Conservation (phyloP, 2,113 vertebrate genomes). For the Suricata suricatta region DNA sequence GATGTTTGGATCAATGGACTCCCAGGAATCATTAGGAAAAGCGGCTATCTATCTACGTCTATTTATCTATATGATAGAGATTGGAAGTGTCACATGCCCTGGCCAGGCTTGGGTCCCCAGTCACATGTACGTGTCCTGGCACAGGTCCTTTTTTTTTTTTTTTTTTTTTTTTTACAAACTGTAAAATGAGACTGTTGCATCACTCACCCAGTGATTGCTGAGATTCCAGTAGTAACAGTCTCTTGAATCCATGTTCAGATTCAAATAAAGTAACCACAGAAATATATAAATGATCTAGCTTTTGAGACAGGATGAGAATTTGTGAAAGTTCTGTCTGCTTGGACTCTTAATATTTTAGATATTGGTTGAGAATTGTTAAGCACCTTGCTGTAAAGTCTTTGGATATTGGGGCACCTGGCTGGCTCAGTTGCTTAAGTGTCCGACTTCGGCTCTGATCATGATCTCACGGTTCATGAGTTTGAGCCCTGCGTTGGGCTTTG, state of each 20-base stretch:
- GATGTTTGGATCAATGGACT: background rate
- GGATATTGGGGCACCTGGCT: too few species aligned
- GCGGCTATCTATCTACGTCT: too few species aligned
- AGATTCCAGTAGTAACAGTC: background rate
- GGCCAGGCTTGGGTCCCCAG: too few species aligned
- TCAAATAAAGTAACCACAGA: background rate
- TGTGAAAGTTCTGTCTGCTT: background rate
- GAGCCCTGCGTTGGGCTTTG: too few species aligned
- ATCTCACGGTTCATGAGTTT: too few species aligned
- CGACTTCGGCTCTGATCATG: too few species aligned
- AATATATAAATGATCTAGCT: background rate
- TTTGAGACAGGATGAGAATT: background rate
- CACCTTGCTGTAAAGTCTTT: background rate
- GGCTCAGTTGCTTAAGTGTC: too few species aligned
- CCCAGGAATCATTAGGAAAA: background rate
- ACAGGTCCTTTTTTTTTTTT: accelerated
- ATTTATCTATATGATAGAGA: background rate
- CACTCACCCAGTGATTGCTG: background rate
- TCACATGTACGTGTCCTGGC: background rate
- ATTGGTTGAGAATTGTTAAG: background rate
- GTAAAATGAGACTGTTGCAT: background rate
- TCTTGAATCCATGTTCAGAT: background rate
- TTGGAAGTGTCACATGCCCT: too few species aligned
- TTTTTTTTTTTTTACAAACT: background rate
- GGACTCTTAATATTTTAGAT: background rate